phyloP scores from a whole-genome alignment of 2,113 vertebrate species.

The Daubentonia madagascariensis region DNA sequence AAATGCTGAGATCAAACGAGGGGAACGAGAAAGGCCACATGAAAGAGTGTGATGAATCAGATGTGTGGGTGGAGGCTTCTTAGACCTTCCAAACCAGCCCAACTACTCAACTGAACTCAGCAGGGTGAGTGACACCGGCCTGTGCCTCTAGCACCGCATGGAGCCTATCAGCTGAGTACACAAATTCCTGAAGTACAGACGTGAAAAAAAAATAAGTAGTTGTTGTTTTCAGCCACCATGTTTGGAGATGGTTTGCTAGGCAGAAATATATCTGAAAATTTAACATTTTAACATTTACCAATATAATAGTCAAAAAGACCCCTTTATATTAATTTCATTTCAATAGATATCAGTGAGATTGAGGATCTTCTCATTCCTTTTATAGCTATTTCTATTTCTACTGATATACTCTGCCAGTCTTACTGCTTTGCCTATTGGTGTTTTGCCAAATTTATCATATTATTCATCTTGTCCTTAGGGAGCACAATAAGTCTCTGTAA shows the following conservation, averaged over 20 bases:
- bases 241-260: background rate
- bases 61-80: background rate
- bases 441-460: background rate
- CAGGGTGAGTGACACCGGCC: rapidly evolving
- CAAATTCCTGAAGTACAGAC: background rate
- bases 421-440: background rate
- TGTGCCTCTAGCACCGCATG: rapidly evolving
- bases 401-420: background rate
- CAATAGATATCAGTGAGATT: background rate
- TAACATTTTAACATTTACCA: background rate
- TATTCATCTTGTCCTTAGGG: background rate
- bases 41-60: background rate
- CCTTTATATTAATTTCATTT: background rate
- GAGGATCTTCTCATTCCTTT: background rate
- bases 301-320: background rate
- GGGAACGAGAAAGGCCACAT: background rate
- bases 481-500: background rate
- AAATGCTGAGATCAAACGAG: background rate
- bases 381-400: background rate
- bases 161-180: background rate
- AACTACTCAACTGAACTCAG: background rate
- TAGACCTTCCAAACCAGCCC: background rate
- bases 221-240: background rate
- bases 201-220: background rate
- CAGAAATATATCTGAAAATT: background rate